Evolutionary conservation across 2,113 vertebrate genomes (phyloP), one percentile per base, ranked within the genome.

Genomic region (Dipodomys merriami): DNA sequence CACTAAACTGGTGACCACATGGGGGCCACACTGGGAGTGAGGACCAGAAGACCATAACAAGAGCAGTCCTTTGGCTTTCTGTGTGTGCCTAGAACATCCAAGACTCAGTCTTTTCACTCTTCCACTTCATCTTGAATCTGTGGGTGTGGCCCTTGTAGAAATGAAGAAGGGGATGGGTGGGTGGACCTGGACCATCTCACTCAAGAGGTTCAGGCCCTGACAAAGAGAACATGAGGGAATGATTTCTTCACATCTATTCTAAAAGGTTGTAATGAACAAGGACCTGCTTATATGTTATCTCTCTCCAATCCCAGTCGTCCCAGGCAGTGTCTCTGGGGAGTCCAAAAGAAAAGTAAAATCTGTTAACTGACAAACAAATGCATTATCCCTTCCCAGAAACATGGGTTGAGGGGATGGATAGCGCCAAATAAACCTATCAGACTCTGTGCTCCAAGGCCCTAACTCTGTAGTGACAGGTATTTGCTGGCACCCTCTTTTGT

Each of bases 331-430:
- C 65, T 49, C 87, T 67, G 57, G 83, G 65, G 68, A 86, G 65
- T n/a, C 30, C 25, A 15, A 49, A 76, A 90, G 76, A 67, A 79
- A 39, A 46, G 77, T 5, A 44, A 44, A 39, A 46, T 60, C 79
- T 86, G 73, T 69, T 30, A 74, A 83, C 30, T 11, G 57, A 74
- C 27, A 29, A 85, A 95, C 60, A 83, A 65, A 90, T 90, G 79
- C 46, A 65, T 65, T 5, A 35, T 65, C 81, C 33, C 33, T 64
- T 65, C 35, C 68, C 57, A 78, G 86, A 77, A 44, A 46, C 2
- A 67, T 13, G 3, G 57, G 64, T 27, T 35, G 73, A 53, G 77
- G 68, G n/a, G 71, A 29, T 6, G 35, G 65, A 13, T 2, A 8
- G 67, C 30, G 69, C 67, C 83, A 39, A 30, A 29, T 1, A 35